phyloP scores from a whole-genome alignment of 2,888 invertebrate species.

The Dysmachus trigonus region DNA sequence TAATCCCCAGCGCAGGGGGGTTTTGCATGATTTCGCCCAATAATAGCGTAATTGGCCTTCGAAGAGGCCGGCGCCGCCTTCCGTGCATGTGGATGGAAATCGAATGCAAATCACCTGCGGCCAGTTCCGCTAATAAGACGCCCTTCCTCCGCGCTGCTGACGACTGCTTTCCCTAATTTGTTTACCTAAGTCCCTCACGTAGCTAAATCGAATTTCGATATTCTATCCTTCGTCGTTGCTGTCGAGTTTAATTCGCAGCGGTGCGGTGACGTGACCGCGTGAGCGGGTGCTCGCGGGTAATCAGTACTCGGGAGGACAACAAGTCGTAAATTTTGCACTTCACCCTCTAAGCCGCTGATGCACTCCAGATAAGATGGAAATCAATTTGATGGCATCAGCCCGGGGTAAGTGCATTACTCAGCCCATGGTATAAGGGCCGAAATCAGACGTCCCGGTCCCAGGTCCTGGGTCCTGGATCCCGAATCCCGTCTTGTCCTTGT shows the following conservation, averaged over 20 bases:
- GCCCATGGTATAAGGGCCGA: neutral
- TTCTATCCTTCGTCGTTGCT: neutral
- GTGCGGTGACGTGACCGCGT: neutral
- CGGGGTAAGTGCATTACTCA: conserved; percentile 8
- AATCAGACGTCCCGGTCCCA: neutral
- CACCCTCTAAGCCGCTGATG: conserved; percentile 8
- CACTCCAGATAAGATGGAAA: conserved; percentile 29
- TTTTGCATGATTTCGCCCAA: neutral
- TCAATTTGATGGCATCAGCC: conserved; percentile 18
- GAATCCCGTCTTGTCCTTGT: no score
- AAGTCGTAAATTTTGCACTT: conserved; percentile 19
- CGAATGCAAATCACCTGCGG: neutral
- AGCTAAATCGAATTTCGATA: neutral
- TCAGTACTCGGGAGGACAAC: neutral
- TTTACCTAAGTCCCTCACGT: neutral
- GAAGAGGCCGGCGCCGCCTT: neutral
- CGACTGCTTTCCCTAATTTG: conserved; percentile 18
- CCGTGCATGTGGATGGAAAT: conserved; percentile 12
- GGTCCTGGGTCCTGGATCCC: neutral
- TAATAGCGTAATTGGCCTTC: neutral
- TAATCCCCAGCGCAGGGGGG: neutral
- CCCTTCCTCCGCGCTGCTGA: neutral
- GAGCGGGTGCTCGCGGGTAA: neutral
- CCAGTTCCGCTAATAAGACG: conserved; percentile 18
- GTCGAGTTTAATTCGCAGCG: neutral